Base-by-base conservation (phyloP, 2,797 vertebrate genomes). In the Passerculus sandwichensis region DNA sequence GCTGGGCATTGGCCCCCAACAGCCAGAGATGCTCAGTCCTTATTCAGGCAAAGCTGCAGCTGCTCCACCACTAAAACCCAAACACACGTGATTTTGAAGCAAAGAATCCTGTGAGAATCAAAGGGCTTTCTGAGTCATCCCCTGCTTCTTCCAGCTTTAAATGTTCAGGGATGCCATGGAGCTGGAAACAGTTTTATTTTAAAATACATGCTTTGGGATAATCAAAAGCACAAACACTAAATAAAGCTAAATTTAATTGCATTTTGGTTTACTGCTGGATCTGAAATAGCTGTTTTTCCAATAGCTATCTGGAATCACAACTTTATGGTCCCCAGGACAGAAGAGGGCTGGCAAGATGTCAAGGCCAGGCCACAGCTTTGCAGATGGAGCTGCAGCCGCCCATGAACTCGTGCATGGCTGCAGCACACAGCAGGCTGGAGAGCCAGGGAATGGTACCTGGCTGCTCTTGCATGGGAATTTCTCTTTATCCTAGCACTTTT, bases 211-310 rank as follows among this genome's bases (percentile, higher is more conserved):
- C 80, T 75, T 59, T 44, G 88, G 84, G 76, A 88, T 77, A 92
- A 92, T 85, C 79, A 91, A 86, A 88, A 96, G 73, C 81, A 47
- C 86, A 85, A 88, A 69, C 7, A 14, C 73, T 70, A 69, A 85
- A 87, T 61, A 77, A 91, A 93, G 82, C 88, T 89, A 93, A 88
- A 95, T 94, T 91, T 94, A 92, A 95, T 96, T 88, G 57, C 88
- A 17, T 56, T 84, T 82, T 2, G 26, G 78, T 88, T 92, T n/a
- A 71, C 54, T 62, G 90, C 73, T 50, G 82, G 59, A 83, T 89
- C 95, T 81, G 86, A 96, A 94, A 96, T 96, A 94, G 94, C 47
- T 92, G 78, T 94, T 95, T 94, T 96, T 94, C 94, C 94, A 92
- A 86, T 29, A 90, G 82, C 79, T 93, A 15, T 88, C 73, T 93